Evolutionary conservation across 2,797 vertebrate genomes (phyloP), one percentile per base, ranked within the genome.

Genomic region (Gymnodraco acuticeps): DNA sequence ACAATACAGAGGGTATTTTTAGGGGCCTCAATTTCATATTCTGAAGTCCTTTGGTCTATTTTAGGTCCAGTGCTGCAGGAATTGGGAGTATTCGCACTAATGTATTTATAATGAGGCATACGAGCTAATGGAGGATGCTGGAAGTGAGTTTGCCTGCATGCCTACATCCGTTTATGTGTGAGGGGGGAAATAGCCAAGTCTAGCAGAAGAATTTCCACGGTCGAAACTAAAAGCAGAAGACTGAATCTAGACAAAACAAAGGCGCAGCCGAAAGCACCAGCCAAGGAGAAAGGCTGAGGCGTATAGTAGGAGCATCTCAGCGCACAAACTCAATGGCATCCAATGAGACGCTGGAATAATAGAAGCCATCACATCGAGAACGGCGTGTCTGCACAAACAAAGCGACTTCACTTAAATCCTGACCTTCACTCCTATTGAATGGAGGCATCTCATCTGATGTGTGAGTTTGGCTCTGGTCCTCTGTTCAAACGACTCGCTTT

Each of bases 1-100:
- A 90, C 92, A 90, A 88, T 79, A 88, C 51, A 56, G 62, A 79
- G 67, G 69, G 27, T 89, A 89, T 90, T 92, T 91, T 92, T 89
- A 90, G 86, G 65, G 75, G 83, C 80, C 81, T 92, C 63, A 66
- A 80, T 86, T 51, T 83, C 51, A 87, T 86, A 76, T 70, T 75
- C 75, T 52, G 38, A 75, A 75, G 58, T 53, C 73, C 70, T 73
- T 80, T 86, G 82, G 84, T 86, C 86, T 89, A 85, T 88, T 88
- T 91, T 62, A 43, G 45, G 76, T 72, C 51, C 13, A 15, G 50
- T 13, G 71, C 67, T 58, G 78, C 41, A 85, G 67, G 87, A 90
- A 90, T 85, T 67, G 73, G 71, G 65, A 72, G 65, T 19, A 70
- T 76, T 84, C 65, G 46, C 45, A 20, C 55, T 5, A 59, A 53